Conservation (phyloP, 1,140 invertebrate species). For the Psilanteris sp. region DNA sequence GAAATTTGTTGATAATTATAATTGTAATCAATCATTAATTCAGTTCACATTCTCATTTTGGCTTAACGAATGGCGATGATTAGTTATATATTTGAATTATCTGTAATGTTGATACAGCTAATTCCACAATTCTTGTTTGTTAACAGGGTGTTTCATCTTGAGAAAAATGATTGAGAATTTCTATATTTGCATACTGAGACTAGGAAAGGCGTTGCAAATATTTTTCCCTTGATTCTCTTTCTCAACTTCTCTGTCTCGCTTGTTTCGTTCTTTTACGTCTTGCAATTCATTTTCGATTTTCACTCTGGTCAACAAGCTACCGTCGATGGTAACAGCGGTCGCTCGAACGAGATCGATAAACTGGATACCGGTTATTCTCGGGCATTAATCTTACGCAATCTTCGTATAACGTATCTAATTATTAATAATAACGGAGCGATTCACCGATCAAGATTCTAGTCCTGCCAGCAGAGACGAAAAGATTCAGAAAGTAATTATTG, state of each 20-base stretch:
- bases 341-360: constrained; percentile 70
- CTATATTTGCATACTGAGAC: constrained; percentile 52
- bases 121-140: constrained; percentile 59
- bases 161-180: constrained; percentile 58
- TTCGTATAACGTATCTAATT: constrained; percentile 66
- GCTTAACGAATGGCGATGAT: constrained; percentile 44
- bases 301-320: constrained; percentile 60
- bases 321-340: constrained; percentile 58
- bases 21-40: too few relatives aligned
- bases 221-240: constrained; percentile 3
- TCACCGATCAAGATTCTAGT: constrained; percentile 63
- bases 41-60: constrained; percentile 13
- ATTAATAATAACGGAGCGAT: constrained; percentile 69
- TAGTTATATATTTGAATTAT: constrained; percentile 52
- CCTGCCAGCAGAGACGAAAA: constrained; percentile 45
- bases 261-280: constrained; percentile 31
- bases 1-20: too few relatives aligned
- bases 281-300: constrained; percentile 65
- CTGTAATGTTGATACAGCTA: constrained; percentile 42
- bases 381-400: constrained; percentile 76
- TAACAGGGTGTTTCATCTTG: constrained; percentile 47
- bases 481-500: constrained; percentile 58
- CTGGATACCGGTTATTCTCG: constrained; percentile 69
- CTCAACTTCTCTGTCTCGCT: neutral
- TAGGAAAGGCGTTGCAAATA: constrained; percentile 51